Conservation (phyloP, 2,113 vertebrate species). For the Calidris pygmaea region DNA sequence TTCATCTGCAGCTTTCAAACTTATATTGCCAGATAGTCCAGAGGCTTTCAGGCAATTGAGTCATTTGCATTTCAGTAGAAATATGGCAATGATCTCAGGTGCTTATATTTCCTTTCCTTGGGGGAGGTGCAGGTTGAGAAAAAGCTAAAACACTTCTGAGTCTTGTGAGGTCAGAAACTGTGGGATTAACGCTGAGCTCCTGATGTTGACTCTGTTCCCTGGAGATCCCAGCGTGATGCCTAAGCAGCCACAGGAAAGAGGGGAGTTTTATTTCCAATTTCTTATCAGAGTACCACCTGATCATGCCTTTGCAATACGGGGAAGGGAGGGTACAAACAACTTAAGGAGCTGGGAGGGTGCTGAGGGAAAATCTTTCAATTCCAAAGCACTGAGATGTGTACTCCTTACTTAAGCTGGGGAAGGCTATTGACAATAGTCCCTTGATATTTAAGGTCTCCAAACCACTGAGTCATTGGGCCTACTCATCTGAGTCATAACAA, state of each 20-base stretch:
- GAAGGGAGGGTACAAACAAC: not conserved
- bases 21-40: not conserved
- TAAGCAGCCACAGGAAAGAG: not conserved
- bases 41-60: not conserved
- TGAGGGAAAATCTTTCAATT: not conserved
- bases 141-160: not conserved
- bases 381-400: not conserved
- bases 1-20: not conserved
- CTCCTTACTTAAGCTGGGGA: slow-evolving; percentile 14
- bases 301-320: not conserved
- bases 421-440: slow-evolving; percentile 25
- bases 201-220: not conserved
- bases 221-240: not conserved
- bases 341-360: not conserved
- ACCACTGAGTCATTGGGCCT: slow-evolving; percentile 53
- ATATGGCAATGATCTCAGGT: not conserved
- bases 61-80: not conserved
- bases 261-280: not conserved
- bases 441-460: slow-evolving; percentile 56
- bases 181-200: not conserved
- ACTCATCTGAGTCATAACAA: slow-evolving; percentile 49
- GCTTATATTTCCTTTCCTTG: not conserved
- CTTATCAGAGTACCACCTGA: not conserved
- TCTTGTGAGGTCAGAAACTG: not conserved
- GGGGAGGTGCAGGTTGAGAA: not conserved